Conservation (phyloP, 2,888 invertebrate species). For the Tridacna gigas region DNA sequence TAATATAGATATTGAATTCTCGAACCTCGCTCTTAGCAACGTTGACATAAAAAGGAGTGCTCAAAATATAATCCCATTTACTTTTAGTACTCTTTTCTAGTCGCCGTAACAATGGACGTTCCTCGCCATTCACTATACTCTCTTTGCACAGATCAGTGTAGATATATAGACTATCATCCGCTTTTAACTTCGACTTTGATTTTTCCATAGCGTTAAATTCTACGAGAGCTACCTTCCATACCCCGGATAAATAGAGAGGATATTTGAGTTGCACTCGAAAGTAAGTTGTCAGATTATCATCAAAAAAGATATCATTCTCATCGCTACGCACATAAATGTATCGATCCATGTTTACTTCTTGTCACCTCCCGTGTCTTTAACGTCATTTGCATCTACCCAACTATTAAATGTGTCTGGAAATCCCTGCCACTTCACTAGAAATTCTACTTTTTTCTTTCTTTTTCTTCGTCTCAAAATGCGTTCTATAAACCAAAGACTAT, state of each 20-base stretch:
- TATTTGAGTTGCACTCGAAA: slow-evolving; percentile 25
- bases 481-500: slow-evolving; percentile 62
- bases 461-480: slow-evolving; percentile 49
- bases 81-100: slow-evolving; percentile 24
- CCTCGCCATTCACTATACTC: slow-evolving; percentile 10
- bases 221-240: slow-evolving; percentile 28
- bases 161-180: not conserved
- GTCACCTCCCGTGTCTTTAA: slow-evolving; percentile 33
- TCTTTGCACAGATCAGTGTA: slow-evolving; percentile 22
- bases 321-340: slow-evolving; percentile 30
- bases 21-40: slow-evolving; percentile 8
- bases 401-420: slow-evolving; percentile 51
- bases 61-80: slow-evolving; percentile 7
- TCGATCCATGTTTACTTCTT: slow-evolving; percentile 28
- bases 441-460: slow-evolving; percentile 39
- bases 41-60: slow-evolving; percentile 9
- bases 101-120: slow-evolving; percentile 20
- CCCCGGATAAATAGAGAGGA: not conserved
- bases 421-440: slow-evolving; percentile 50
- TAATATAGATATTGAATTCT: slow-evolving; percentile 56
- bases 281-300: not conserved
- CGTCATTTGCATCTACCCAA: slow-evolving; percentile 49
- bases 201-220: slow-evolving; percentile 29
- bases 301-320: slow-evolving; percentile 23
- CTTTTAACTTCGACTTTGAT: not conserved